Conservation (phyloP, 2,888 invertebrate genomes). For the Syrista parreyssii region DNA sequence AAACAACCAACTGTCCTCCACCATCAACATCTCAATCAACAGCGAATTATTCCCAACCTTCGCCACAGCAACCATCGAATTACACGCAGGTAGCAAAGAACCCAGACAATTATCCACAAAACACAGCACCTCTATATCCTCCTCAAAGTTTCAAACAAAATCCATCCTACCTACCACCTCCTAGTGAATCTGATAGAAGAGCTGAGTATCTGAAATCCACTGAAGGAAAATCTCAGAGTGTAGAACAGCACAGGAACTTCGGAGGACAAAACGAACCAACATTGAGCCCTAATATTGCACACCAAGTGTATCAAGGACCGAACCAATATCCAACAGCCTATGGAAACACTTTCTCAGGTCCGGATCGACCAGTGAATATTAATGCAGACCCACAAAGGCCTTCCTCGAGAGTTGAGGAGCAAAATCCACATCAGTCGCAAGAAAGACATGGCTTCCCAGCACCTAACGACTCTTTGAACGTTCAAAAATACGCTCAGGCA, state of each 20-base stretch:
- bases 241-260: slow-evolving; percentile 44
- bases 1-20: slow-evolving; percentile 41
- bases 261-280: slow-evolving; percentile 23
- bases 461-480: slow-evolving; percentile 40
- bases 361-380: slow-evolving; percentile 32
- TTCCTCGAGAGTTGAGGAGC: slow-evolving; percentile 36
- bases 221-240: slow-evolving; percentile 36
- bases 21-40: slow-evolving; percentile 34
- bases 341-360: slow-evolving; percentile 13
- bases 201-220: slow-evolving; percentile 45
- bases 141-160: slow-evolving; percentile 48
- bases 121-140: slow-evolving; percentile 36
- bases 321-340: slow-evolving; percentile 17
- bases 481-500: slow-evolving; percentile 42
- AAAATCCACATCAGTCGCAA: slow-evolving; percentile 40
- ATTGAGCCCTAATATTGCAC: slow-evolving; percentile 2
- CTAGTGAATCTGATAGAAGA: slow-evolving; percentile 45
- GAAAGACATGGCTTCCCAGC: slow-evolving; percentile 46
- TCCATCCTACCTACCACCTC: slow-evolving; percentile 39
- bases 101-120: slow-evolving; percentile 31
- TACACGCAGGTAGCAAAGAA: slow-evolving; percentile 21
- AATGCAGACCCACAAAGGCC: slow-evolving; percentile 46
- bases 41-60: slow-evolving; percentile 59
- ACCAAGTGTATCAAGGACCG: slow-evolving; percentile 15
- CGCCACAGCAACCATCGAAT: slow-evolving; percentile 46